phyloP scores from a whole-genome alignment of 2,113 vertebrate genomes.

The Bos indicus region DNA sequence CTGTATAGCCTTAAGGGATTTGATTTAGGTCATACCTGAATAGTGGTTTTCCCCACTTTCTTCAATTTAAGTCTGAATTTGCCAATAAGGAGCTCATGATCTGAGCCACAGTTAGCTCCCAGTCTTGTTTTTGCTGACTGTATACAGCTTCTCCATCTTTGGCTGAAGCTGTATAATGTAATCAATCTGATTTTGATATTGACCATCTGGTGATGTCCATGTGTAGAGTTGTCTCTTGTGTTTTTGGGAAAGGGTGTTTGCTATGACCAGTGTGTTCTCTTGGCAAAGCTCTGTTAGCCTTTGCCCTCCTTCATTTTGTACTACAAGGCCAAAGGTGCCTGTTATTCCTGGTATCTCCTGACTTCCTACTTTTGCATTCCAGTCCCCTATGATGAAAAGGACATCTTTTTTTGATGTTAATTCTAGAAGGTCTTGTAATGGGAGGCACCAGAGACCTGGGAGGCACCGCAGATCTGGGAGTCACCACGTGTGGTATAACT shows the following conservation, averaged over 20 bases:
- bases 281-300: not conserved
- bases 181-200: not conserved
- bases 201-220: not conserved
- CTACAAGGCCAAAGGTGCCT: not conserved
- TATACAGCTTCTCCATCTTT: not conserved
- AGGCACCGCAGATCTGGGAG: not conserved
- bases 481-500: not conserved
- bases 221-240: not conserved
- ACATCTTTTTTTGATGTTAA: not conserved
- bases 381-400: not conserved
- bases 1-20: not conserved
- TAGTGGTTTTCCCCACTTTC: not conserved
- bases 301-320: not conserved
- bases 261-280: not conserved
- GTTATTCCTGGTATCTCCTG: not conserved
- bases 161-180: not conserved
- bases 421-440: not conserved
- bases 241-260: not conserved
- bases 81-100: not conserved
- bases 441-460: not conserved
- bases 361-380: not conserved
- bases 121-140: not conserved
- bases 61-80: not conserved
- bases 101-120: not conserved
- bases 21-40: not conserved